Evolutionary conservation across 2,113 vertebrate species (phyloP), one percentile per base, ranked within the genome.

Genomic region (Eulacestoma nigropectus): DNA sequence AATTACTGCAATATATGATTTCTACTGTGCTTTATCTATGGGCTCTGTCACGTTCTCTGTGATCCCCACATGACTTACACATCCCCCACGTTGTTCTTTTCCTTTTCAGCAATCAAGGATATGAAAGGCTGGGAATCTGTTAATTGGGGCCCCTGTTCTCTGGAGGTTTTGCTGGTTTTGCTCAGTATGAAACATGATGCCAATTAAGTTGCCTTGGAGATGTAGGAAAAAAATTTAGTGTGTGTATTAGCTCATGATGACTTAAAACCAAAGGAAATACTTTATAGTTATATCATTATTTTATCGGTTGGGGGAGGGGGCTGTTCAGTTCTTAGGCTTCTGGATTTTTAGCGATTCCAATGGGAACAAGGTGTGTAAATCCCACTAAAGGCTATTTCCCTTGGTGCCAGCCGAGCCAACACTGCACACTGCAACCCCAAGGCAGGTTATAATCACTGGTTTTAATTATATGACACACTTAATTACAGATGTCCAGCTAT

Each of bases 181-280:
- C 73, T 94, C 64, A 35, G 22, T 64, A 56, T 56, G 79, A 91
- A 87, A 25, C 50, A 56, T 49, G 62, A 90, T 75, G 68, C 42
- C 63, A 94, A 59, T 67, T 75, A 87, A 76, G 69, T 84, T 96
- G 75, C 87, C 69, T 88, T 85, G 63, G 84, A 55, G 59, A 85
- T 39, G 47, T 0, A 35, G n/a, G 32, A 85, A 85, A 35, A 52
- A 33, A 46, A 56, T 0, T 2, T 41, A 16, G 20, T 9, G 57
- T 4, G 11, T 85, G 6, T 52, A 33, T 63, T 56, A 74, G 37
- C 27, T 78, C 52, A 64, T 16, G 6, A 26, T 59, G 35, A 70
- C 88, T 86, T 86, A 6, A 67, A 84, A 46, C 50, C 50, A 75
- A 68, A 63, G 44, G 17, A 92, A 72, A 35, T 15, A 22, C 1